These are phyloP conservation scores for Periphyllus acericola DNA, from an alignment of 2,888 invertebrate species.

Conservation along the genomic window DNA sequence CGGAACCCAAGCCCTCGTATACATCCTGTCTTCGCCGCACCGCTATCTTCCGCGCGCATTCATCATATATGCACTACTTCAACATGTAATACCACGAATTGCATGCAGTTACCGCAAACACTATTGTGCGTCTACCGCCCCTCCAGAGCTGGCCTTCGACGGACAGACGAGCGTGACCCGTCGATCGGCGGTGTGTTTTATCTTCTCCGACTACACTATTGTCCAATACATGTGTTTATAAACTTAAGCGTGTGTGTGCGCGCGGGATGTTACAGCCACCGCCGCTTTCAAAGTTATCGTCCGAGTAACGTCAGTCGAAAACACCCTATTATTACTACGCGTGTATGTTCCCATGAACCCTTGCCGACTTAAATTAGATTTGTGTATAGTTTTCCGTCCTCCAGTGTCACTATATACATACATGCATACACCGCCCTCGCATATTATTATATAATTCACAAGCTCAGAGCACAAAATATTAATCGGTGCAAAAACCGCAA, in stretches of 20 bases:
- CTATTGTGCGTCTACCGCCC: background rate
- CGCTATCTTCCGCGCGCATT: constrained; percentile 14
- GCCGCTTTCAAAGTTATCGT: background rate
- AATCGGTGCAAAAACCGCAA: too few species aligned
- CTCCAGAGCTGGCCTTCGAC: background rate
- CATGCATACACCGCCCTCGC: too few species aligned
- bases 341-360: too few species aligned
- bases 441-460: too few species aligned
- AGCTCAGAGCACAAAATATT: too few species aligned
- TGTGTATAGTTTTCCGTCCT: too few species aligned
- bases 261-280: background rate
- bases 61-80: constrained; percentile 8
- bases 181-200: background rate
- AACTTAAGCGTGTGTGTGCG: background rate
- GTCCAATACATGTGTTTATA: background rate
- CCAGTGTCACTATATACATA: too few species aligned
- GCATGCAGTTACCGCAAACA: background rate
- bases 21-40: background rate
- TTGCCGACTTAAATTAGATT: too few species aligned
- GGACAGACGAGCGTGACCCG: background rate
- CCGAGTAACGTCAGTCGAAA: too few species aligned
- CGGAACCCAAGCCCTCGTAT: constrained; percentile 11
- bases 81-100: background rate
- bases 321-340: too few species aligned
- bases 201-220: background rate